Conservation (phyloP, 2,113 vertebrate species). For the Vulpes ferrilata region DNA sequence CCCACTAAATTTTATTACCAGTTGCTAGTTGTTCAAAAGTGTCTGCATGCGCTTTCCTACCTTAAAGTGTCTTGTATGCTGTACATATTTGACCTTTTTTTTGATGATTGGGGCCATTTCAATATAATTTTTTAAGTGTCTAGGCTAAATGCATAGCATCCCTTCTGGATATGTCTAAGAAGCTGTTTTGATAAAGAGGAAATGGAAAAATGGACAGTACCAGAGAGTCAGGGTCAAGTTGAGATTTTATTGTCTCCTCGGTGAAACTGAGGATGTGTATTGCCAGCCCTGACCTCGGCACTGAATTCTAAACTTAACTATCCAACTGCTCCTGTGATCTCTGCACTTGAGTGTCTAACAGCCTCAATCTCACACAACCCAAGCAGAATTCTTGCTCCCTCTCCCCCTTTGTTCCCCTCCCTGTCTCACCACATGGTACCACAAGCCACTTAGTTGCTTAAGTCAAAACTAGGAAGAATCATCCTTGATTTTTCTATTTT, state of each 20-base stretch:
- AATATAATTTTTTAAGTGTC: conserved; percentile 12
- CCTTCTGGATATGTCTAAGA: not conserved
- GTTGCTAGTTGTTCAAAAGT: not conserved
- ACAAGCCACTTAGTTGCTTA: not conserved
- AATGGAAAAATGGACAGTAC: not conserved
- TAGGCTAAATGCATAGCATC: not conserved
- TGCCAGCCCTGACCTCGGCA: not conserved
- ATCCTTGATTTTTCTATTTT: not conserved
- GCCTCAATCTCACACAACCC: not conserved
- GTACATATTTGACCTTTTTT: not conserved
- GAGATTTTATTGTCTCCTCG: not conserved
- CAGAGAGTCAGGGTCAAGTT: not conserved
- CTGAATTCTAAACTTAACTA: conserved; percentile 3
- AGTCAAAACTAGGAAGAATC: not conserved
- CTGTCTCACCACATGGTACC: not conserved
- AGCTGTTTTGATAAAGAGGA: not conserved
- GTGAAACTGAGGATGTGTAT: not conserved
- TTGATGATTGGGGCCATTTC: not conserved
- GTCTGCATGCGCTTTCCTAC: not conserved
- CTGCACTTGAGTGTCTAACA: not conserved
- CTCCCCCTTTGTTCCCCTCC: not conserved
- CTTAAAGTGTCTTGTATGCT: not conserved
- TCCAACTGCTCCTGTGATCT: not conserved
- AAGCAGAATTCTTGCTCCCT: not conserved
- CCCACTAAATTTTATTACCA: not conserved